Conservation (phyloP, 1,140 invertebrate species). For the Vanessa atalanta region DNA sequence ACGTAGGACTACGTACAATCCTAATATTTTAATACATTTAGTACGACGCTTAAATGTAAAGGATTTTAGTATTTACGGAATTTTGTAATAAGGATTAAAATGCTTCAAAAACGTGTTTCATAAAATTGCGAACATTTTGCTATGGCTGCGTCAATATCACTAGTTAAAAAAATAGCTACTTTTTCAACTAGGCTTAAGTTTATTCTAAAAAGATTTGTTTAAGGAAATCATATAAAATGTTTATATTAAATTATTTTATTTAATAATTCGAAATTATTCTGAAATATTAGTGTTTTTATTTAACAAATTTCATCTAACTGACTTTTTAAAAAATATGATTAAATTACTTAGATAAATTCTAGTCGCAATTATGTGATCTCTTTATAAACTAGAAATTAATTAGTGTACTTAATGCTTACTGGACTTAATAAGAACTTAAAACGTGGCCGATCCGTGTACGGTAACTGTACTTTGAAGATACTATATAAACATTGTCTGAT, state of each 20-base stretch:
- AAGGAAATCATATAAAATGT: too few relatives aligned
- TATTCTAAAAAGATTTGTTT: neutral
- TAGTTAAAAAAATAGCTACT: neutral
- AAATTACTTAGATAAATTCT: neutral
- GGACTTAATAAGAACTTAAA: too few relatives aligned
- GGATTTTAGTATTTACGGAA: neutral
- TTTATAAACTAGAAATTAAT: conserved; percentile 1
- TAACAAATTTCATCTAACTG: too few relatives aligned
- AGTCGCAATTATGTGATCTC: conserved; percentile 6
- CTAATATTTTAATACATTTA: conserved; percentile 7
- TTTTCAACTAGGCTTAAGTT: neutral
- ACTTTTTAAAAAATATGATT: neutral
- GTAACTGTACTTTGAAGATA: too few relatives aligned
- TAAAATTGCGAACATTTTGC: neutral
- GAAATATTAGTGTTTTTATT: too few relatives aligned
- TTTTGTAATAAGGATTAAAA: neutral
- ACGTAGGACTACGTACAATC: conserved; percentile 11
- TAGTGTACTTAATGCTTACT: neutral
- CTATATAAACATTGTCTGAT: too few relatives aligned
- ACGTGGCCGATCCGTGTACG: too few relatives aligned
- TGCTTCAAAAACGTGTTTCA: neutral
- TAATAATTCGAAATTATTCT: neutral
- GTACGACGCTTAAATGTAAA: conserved; percentile 9
- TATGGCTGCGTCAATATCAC: conserved; percentile 9
- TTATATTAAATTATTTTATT: too few relatives aligned